Percentiles rank a stretch among this genome's conserved stretches.
phyloP scores from a whole-genome alignment of 1,140 invertebrate genomes.

The Aculops lycopersici region DNA sequence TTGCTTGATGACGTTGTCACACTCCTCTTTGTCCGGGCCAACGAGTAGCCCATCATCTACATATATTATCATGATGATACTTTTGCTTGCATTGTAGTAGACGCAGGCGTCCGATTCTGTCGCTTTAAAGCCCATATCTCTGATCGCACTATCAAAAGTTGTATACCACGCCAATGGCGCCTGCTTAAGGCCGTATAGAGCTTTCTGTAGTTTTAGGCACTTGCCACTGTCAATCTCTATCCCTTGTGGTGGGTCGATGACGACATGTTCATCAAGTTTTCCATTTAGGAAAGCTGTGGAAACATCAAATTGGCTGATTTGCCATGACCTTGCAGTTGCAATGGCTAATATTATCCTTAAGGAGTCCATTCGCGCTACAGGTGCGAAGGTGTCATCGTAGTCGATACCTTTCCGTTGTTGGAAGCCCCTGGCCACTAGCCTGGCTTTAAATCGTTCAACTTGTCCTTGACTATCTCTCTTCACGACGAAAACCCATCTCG shows the following conservation, averaged over 20 bases:
- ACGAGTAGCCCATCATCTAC: constrained; percentile 10
- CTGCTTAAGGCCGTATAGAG: constrained; percentile 18
- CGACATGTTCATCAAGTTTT: constrained; percentile 16
- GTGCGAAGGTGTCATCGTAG: constrained; percentile 15
- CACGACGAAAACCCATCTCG: not conserved
- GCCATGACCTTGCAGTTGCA: constrained; percentile 1
- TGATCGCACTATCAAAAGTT: constrained; percentile 7
- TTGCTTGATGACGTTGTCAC: constrained; percentile 2
- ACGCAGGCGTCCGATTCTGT: constrained; percentile 4
- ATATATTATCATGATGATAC: constrained; percentile 8
- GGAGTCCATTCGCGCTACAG: constrained; percentile 4
- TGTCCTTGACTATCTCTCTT: constrained; percentile 8
- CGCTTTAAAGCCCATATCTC: constrained; percentile 1
- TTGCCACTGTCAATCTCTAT: constrained; percentile 11
- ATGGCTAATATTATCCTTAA: not conserved
- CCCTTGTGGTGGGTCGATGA: constrained; percentile 16
- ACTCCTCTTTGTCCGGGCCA: not conserved
- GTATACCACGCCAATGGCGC: constrained; percentile 16
- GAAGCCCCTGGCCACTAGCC: constrained; percentile 17
- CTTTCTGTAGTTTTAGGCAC: constrained; percentile 13
- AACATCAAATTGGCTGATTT: constrained; percentile 12
- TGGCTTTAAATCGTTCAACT: constrained; percentile 13
- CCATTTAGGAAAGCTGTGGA: constrained; percentile 17
- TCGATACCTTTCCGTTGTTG: constrained; percentile 14
- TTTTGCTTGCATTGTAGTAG: not conserved